Evolutionary conservation across 2,888 invertebrate genomes (phyloP).

Genomic region (Hemistola chrysoprasaria): DNA sequence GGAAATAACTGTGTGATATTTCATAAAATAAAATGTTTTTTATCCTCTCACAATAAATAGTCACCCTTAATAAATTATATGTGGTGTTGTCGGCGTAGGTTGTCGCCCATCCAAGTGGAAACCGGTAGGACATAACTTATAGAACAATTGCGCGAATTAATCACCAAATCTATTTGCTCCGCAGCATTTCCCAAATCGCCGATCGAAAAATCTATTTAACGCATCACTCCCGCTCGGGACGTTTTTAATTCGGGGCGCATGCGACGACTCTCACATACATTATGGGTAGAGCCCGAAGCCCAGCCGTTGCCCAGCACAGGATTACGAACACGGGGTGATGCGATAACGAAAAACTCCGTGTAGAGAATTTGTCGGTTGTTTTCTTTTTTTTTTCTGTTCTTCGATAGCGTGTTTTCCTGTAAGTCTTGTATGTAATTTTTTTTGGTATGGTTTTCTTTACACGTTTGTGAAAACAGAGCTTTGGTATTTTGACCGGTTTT

Average conservation of each 20-base stretch:
- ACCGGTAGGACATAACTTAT: no score
- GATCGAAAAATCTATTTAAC: slow-evolving; percentile 9
- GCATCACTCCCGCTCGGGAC: slow-evolving; percentile 17
- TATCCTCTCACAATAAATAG: no score
- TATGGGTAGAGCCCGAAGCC: slow-evolving; percentile 33
- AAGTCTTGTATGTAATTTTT: neutral
- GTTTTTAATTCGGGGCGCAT: slow-evolving; percentile 66
- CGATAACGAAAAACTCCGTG: slow-evolving; percentile 22
- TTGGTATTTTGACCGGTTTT: no score
- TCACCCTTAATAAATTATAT: no score
- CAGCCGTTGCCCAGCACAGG: slow-evolving; percentile 55
- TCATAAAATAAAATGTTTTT: no score
- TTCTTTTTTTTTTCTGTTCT: neutral
- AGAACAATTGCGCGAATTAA: no score
- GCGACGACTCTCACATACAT: slow-evolving; percentile 74
- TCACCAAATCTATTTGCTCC: no score
- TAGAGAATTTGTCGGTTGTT: slow-evolving; percentile 1
- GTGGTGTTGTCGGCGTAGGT: no score
- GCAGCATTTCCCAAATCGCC: neutral
- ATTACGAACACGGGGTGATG: slow-evolving; percentile 61
- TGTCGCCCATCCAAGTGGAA: no score
- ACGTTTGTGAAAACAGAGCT: no score
- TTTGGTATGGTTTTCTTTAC: neutral
- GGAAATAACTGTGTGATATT: no score
- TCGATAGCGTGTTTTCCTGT: no score